These are phyloP conservation scores for Xiphorhynchus erythropygius DNA, from an alignment of 2,797 vertebrate species.

Conservation along the genomic window DNA sequence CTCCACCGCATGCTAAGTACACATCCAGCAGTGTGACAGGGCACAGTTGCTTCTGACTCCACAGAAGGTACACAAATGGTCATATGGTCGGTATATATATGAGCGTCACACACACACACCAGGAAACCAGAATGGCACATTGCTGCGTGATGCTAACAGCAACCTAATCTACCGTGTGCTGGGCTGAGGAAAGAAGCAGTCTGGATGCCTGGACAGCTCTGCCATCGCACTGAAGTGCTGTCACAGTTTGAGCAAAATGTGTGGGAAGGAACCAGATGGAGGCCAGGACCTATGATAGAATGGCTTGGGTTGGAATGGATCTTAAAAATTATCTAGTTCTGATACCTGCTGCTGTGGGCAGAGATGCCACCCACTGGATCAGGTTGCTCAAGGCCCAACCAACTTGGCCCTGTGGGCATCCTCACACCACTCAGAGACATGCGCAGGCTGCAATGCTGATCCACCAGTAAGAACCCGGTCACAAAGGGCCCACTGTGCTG, in stretches of 20 bases:
- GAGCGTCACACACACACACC: accelerated
- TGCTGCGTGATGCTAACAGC: background rate
- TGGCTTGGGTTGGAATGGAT: background rate
- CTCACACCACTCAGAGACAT: background rate
- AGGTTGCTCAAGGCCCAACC: background rate
- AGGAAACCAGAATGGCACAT: accelerated
- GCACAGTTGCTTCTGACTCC: background rate
- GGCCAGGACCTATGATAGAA: background rate
- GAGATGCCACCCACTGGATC: background rate
- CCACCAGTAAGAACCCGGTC: background rate
- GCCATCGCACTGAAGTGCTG: background rate
- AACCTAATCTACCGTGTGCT: background rate
- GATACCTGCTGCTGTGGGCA: background rate
- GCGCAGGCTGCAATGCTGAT: background rate
- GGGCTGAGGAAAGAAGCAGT: background rate
- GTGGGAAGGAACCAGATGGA: background rate
- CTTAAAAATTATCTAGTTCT: background rate
- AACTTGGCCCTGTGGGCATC: background rate
- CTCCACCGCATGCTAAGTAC: background rate
- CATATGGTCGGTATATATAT: too few species aligned
- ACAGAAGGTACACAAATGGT: too few species aligned
- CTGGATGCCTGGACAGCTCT: background rate
- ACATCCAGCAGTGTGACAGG: background rate
- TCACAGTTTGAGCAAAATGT: background rate
- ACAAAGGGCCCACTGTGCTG: background rate